Percentiles rank a stretch among this genome's conserved stretches.
Evolutionary conservation across 2,888 invertebrate species (phyloP).

Genomic region (Galeopsomyia nigrocyanea): DNA sequence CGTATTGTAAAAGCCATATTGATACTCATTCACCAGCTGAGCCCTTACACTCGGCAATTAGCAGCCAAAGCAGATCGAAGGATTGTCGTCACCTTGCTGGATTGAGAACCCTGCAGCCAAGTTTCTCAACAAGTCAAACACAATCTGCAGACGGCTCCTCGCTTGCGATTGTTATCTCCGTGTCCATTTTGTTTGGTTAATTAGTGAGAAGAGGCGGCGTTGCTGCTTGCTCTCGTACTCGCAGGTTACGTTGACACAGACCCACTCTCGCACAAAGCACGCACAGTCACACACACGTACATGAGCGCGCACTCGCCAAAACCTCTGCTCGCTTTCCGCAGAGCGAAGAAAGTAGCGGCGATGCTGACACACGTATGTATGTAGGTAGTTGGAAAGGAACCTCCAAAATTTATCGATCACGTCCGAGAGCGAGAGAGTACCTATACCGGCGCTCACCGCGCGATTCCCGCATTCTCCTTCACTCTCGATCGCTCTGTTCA

Average conservation of each 20-base stretch:
- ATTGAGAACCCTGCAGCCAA: too few species aligned
- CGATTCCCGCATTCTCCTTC: slow-evolving; percentile 35
- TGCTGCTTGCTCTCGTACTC: slow-evolving; percentile 63
- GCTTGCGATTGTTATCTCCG: slow-evolving; percentile 68
- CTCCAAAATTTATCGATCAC: slow-evolving; percentile 52
- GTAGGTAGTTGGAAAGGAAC: slow-evolving; percentile 29
- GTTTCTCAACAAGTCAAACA: not conserved
- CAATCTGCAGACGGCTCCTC: slow-evolving; percentile 56
- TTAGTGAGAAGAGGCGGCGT: slow-evolving; percentile 66
- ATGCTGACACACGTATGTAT: not conserved
- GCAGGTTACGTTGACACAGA: slow-evolving; percentile 2
- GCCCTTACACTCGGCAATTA: too few species aligned
- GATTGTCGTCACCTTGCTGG: too few species aligned
- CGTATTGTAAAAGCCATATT: slow-evolving; percentile 34
- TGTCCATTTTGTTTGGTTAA: slow-evolving; percentile 70
- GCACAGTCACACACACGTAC: slow-evolving; percentile 53
- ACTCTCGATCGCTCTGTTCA: slow-evolving; percentile 22
- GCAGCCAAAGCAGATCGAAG: too few species aligned
- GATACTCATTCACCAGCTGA: too few species aligned
- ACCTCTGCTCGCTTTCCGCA: slow-evolving; percentile 46
- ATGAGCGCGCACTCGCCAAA: slow-evolving; percentile 64
- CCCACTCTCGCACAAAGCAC: slow-evolving; percentile 57
- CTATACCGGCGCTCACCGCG: slow-evolving; percentile 22
- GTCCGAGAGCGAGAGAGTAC: slow-evolving; percentile 17
- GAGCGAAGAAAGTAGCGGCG: not conserved